phyloP scores from a whole-genome alignment of 2,113 vertebrate genomes.

The Bucco capensis region DNA sequence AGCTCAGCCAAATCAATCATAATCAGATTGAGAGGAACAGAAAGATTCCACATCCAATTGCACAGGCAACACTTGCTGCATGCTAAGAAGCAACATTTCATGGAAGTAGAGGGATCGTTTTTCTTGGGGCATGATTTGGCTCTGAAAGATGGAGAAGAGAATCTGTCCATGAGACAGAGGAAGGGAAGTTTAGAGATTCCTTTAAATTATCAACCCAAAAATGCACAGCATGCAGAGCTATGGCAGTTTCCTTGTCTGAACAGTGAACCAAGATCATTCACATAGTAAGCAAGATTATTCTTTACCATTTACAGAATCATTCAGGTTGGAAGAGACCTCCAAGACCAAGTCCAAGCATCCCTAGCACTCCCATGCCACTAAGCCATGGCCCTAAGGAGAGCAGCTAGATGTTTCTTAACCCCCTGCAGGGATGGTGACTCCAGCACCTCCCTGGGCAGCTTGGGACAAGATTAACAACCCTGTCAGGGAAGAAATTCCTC shows the following conservation, averaged over 20 bases:
- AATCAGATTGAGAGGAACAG: background rate
- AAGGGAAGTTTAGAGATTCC: background rate
- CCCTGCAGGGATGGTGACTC: too few relatives aligned
- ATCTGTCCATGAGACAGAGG: background rate
- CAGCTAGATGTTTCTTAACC: too few relatives aligned
- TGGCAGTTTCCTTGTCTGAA: background rate
- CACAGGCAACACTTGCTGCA: background rate
- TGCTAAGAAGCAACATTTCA: background rate
- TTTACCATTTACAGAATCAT: background rate
- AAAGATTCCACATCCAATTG: background rate
- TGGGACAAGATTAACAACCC: too few relatives aligned
- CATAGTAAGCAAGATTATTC: background rate
- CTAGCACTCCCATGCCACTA: too few relatives aligned
- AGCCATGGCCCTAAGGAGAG: too few relatives aligned
- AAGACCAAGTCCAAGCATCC: too few relatives aligned
- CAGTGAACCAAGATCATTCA: background rate
- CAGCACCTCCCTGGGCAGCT: too few relatives aligned
- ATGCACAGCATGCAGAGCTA: fast-evolving
- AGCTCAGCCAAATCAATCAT: constrained; percentile 8
- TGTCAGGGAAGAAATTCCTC: too few relatives aligned
- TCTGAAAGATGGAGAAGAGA: background rate
- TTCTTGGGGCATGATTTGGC: background rate
- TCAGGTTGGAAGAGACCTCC: too few relatives aligned
- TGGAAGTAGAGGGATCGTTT: background rate
- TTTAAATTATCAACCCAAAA: background rate